phyloP scores from a whole-genome alignment of 2,888 invertebrate species.

The Loripinus fragilis region DNA sequence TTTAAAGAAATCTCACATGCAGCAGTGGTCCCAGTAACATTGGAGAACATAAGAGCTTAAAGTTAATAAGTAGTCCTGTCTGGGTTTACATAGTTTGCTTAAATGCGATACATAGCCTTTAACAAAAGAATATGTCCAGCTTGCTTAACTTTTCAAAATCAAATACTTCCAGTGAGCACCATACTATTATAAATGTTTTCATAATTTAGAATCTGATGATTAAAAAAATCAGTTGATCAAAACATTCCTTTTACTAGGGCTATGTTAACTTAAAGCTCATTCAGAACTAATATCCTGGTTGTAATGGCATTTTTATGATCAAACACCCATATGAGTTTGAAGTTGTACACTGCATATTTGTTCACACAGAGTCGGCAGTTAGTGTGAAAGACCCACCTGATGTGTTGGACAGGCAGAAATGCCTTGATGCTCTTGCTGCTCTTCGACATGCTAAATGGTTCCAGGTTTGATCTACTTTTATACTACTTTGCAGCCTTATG shows the following conservation, averaged over 20 bases:
- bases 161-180: too few species aligned
- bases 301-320: constrained; percentile 75
- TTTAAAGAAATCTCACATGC: neutral
- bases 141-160: too few species aligned
- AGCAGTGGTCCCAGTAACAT: constrained; percentile 5
- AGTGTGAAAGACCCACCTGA: constrained; percentile 90
- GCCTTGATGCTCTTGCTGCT: constrained; percentile 99
- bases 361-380: constrained; percentile 80
- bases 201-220: too few species aligned
- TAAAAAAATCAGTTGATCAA: too few species aligned
- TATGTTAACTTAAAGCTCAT: too few species aligned
- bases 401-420: constrained; percentile 99
- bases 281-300: constrained; percentile 7
- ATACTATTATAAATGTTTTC: too few species aligned
- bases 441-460: constrained; percentile 99
- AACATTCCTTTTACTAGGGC: too few species aligned
- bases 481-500: constrained; percentile 81
- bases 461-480: constrained; percentile 90
- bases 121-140: too few species aligned
- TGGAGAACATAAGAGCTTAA: neutral
- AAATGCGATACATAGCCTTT: too few species aligned
- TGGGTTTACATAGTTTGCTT: too few species aligned
- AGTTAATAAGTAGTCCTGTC: too few species aligned
- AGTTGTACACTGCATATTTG: constrained; percentile 62
- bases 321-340: constrained; percentile 81